Evolutionary conservation across 2,113 vertebrate genomes (phyloP).

Genomic region (Leucopternis melanops): DNA sequence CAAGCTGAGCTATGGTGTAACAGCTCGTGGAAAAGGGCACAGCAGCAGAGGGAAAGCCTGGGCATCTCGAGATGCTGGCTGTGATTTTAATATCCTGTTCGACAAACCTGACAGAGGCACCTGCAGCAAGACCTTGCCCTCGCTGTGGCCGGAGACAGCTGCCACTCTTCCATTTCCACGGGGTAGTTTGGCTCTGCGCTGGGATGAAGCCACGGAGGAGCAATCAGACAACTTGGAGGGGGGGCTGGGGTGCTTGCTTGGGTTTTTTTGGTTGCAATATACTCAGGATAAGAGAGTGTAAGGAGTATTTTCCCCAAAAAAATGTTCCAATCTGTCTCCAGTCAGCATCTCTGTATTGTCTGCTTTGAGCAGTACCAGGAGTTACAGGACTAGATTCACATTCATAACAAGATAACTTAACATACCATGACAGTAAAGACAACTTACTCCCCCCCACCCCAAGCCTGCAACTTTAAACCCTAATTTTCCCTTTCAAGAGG

Average conservation of each 20-base stretch:
- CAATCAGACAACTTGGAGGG: accelerated
- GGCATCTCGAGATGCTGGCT: not conserved
- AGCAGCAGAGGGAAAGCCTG: not conserved
- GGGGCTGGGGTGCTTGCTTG: not conserved
- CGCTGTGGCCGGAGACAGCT: accelerated
- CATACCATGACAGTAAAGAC: not conserved
- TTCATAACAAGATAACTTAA: not conserved
- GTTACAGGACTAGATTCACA: not conserved
- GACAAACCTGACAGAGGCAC: not conserved
- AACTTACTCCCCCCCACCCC: not conserved
- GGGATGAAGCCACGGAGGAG: not conserved
- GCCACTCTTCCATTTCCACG: not conserved
- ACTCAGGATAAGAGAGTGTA: not conserved
- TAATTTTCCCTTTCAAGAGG: not conserved
- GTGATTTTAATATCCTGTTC: not conserved
- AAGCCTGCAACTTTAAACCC: not conserved
- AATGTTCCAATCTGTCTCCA: not conserved
- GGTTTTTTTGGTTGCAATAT: not conserved
- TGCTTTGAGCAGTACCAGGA: not conserved
- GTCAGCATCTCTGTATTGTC: too few relatives aligned
- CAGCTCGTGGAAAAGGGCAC: not conserved
- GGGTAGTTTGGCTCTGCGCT: not conserved
- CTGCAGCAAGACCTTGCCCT: not conserved
- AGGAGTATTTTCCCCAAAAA: not conserved
- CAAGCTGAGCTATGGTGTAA: not conserved